Base-by-base conservation (phyloP, 1,140 invertebrate genomes). In the Anthonomus grandis region DNA sequence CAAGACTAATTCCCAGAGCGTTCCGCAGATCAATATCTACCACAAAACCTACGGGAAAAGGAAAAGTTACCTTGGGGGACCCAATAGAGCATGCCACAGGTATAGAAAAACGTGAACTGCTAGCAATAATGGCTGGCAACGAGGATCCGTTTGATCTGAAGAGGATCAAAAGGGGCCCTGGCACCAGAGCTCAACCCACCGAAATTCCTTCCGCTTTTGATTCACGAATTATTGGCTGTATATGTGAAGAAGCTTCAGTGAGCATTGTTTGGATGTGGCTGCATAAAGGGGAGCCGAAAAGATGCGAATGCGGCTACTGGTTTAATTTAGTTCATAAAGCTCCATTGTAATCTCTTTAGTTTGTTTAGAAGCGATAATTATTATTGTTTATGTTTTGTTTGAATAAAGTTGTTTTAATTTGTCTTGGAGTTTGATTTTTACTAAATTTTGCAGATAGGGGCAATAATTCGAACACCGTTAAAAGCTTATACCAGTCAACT, bases 271-370 rank as follows among this genome's bases (percentile, higher is more conserved):
- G 91, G 90, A 95, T 97, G 87, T 94, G 92, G 88, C 74, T 98
- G 62, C 85, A 96, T 72, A 82, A 83, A 73, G 94, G 90, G 13
- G 82, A 86, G 62, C 85, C 91, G 27, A 90, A 90, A 66, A 86
- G 96, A 59, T 98, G 96, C 70, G 88, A 89, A 70, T 98, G 95
- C 75, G 95, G 95, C 31, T 83, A 95, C 73, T 99, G 93, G 93
- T 98, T 95, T 79, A 93, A 95, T 78, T 78, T 97, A 60, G 82
- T 86, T 31, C 85, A 91, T 66, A 86, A 83, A 72, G 74, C 78
- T 51, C 78, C 81, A 64, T 67, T 84, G 67, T 87, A 86, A 85
- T n/a, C n/a, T n/a, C n/a, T n/a, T n/a, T n/a, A n/a, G n/a, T n/a
- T n/a, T n/a, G n/a, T n/a, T n/a, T n/a, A n/a, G n/a, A n/a, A n/a